Evolutionary conservation across 2,113 vertebrate genomes (phyloP), one percentile per base, ranked within the genome.

Genomic region (Sander vitreus): DNA sequence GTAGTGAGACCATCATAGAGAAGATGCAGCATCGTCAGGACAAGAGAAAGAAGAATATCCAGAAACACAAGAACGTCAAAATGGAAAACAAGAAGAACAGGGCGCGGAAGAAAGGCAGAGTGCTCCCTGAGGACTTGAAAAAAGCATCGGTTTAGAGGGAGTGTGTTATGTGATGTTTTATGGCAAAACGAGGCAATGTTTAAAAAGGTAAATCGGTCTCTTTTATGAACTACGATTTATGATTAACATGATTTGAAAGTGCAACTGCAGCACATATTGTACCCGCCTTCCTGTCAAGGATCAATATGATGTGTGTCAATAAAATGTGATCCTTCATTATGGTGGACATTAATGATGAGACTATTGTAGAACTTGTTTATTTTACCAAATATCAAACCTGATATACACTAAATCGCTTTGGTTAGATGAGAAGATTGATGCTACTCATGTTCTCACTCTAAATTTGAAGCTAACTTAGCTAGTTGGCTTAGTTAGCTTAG

Each of bases 21-120:
- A 97, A 95, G 95, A 98, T 99, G 97, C 97, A 97, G 73, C 93
- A 93, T 21, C 88, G 95, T 8, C 98, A 99, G 92, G 97, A 99
- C 77, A 96, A 95, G 92, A 95, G 98, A 15, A 92, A 91, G 3
- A 96, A 79, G 90, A 98, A 99, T 93, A 91, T 99, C 81, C 94
- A 92, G 88, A 96, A 85, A 88, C 96, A 91, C 82, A 97, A 96
- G 70, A 78, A 80, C 0, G 92, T 87, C 4, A 95, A 84, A 73
- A 78, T 92, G 0, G 97, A 98, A 88, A 96, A 94, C 77, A 97
- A 96, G 76, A 97, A 97, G 86, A 90, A 96, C 67, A 94, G 68
- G 70, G 97, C 97, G 0, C 86, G 96, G 48, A 98, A 95, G 94
- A 99, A 95, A 47, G 98, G 98, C 80, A 88, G 97, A 0, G 72